Percentiles rank a stretch among this genome's conserved stretches.
Conservation (phyloP, 2,797 vertebrate genomes). For the Schizothorax lantsangensis region DNA sequence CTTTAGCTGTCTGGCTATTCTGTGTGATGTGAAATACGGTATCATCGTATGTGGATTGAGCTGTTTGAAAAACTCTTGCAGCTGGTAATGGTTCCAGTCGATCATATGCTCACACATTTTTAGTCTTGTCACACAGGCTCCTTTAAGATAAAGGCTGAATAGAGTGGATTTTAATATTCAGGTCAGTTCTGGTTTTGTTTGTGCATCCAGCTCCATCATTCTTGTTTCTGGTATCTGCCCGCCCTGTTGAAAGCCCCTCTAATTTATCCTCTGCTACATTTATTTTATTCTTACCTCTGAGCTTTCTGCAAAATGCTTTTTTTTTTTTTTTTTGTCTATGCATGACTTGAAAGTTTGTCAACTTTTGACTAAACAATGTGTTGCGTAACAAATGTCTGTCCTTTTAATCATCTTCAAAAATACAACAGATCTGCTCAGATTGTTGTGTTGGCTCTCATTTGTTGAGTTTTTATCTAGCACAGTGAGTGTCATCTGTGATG, state of each 20-base stretch:
- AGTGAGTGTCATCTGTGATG: slow-evolving; percentile 17
- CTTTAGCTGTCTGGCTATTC: not conserved
- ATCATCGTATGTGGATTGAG: not conserved
- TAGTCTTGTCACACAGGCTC: not conserved
- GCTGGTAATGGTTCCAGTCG: not conserved
- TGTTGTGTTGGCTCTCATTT: not conserved
- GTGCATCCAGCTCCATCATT: not conserved
- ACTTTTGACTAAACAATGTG: not conserved
- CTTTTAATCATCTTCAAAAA: not conserved
- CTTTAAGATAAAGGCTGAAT: not conserved
- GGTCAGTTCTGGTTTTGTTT: not conserved
- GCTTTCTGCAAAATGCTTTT: not conserved
- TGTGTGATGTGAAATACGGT: not conserved
- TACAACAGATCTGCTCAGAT: not conserved
- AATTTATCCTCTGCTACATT: not conserved
- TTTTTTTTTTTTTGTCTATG: not conserved
- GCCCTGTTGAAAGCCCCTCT: not conserved
- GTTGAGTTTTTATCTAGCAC: slow-evolving; percentile 1
- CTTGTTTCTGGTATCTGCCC: not conserved
- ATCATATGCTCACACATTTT: not conserved
- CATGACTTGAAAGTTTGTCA: not conserved
- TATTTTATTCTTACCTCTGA: no score
- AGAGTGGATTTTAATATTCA: not conserved
- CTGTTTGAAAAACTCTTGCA: not conserved
- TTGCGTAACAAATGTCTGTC: not conserved